Evolutionary conservation across 2,888 invertebrate genomes (phyloP).

Genomic region (Nomada fucata): DNA sequence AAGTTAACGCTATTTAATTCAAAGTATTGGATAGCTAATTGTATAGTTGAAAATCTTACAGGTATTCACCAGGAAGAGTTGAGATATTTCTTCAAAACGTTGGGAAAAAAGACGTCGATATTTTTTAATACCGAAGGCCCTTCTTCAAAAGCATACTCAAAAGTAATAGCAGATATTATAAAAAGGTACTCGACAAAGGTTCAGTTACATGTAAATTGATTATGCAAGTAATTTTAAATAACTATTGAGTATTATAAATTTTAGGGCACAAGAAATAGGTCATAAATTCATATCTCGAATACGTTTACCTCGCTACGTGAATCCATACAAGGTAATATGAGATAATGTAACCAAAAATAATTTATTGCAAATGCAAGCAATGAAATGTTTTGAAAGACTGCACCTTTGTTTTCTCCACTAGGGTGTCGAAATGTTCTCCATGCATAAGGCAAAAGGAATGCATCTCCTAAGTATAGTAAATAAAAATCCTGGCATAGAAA

Average conservation of each 20-base stretch:
- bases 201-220: neutral
- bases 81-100: slow-evolving; percentile 89
- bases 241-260: slow-evolving; percentile 30
- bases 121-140: slow-evolving; percentile 87
- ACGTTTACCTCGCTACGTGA: slow-evolving; percentile 89
- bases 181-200: slow-evolving; percentile 83
- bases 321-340: slow-evolving; percentile 86
- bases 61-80: slow-evolving; percentile 87
- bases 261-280: slow-evolving; percentile 83
- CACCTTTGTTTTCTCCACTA: slow-evolving; percentile 76
- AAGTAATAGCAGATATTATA: slow-evolving; percentile 89
- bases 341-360: neutral
- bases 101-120: slow-evolving; percentile 89
- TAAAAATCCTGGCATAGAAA: slow-evolving; percentile 88
- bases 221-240: neutral
- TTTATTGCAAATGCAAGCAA: neutral
- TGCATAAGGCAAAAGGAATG: slow-evolving; percentile 89
- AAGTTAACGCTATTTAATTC: slow-evolving; percentile 71
- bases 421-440: slow-evolving; percentile 90
- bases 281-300: slow-evolving; percentile 82
- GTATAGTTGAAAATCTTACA: slow-evolving; percentile 37
- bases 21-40: neutral
- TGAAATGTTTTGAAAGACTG: neutral
- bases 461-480: slow-evolving; percentile 88
- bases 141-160: slow-evolving; percentile 87